Evolutionary conservation across 2,113 vertebrate genomes (phyloP), one percentile per base, ranked within the genome.

Genomic region (Varanus komodoensis): DNA sequence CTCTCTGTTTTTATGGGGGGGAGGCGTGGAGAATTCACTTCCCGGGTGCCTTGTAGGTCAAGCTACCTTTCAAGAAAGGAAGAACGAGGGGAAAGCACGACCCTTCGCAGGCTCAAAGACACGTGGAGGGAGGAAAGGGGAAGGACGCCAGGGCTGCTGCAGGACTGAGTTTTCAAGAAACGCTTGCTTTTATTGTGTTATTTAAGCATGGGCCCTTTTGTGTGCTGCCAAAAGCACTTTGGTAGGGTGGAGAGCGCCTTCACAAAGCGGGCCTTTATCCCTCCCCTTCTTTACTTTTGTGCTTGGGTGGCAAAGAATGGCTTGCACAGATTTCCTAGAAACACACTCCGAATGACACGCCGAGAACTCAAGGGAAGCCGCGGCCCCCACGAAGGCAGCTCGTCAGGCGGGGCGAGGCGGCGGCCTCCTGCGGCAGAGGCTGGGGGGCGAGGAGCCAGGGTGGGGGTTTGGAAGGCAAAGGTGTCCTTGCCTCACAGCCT

Each of bases 1-100:
- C 21, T 64, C 61, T 64, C 15, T 64, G 61, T 82, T 57, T 29
- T 82, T 82, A 32, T 34, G 50, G 52, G 52, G 38, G 38, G 38
- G 38, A 3, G 38, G 23, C 50, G 50, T 61, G 54, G 25, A 38
- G 21, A 75, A 21, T 44, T 73, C 74, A 84, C 87, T 89, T 92
- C 88, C 86, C 57, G 29, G 57, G 81, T 92, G 79, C 52, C 89
- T 77, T 38, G 89, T 83, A 89, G 90, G 90, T 92, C 91, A 92
- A 79, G 86, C 71, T 50, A 69, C 74, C 84, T 91, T 94, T 87
- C 80, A 81, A 90, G 68, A 95, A 52, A 93, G 87, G 88, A 93
- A 91, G 89, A 90, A 67, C n/a, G 73, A 50, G 21, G 73, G 19
- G 69, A 89, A 90, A 91, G 67, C 86, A 12, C 87, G 87, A 92